Evolutionary conservation across 2,888 invertebrate genomes (phyloP).

Genomic region (Ommatoiulus sabulosus): DNA sequence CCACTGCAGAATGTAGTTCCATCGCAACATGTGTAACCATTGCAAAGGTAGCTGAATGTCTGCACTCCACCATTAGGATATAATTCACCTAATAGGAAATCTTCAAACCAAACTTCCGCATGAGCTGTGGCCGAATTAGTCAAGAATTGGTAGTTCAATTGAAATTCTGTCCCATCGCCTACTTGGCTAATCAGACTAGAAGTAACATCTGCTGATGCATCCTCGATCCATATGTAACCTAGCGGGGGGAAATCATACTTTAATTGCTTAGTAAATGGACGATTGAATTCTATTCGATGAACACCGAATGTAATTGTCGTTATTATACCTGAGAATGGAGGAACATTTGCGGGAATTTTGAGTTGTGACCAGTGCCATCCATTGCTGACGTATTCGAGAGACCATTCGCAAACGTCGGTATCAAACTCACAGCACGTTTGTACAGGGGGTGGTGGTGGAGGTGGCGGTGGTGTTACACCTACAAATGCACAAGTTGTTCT

Average conservation of each 20-base stretch:
- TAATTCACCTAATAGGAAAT: background rate
- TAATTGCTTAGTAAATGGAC: background rate
- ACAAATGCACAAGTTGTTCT: too few relatives aligned
- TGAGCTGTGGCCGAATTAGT: background rate
- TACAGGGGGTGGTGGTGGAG: background rate
- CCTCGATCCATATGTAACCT: conserved; percentile 1
- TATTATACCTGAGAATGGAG: background rate
- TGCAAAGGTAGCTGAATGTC: background rate
- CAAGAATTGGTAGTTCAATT: background rate
- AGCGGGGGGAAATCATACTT: background rate
- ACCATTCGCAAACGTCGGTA: background rate
- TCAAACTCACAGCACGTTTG: background rate
- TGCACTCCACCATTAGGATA: background rate
- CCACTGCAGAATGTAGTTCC: background rate
- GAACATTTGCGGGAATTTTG: background rate
- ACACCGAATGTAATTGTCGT: background rate
- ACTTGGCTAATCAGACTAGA: background rate
- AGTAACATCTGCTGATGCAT: background rate
- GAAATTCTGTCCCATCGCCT: background rate
- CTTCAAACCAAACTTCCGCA: background rate
- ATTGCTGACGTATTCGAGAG: background rate
- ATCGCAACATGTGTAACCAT: background rate
- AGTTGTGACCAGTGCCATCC: background rate
- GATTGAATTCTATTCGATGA: background rate
- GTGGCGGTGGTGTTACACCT: background rate